Conservation (phyloP, 2,888 invertebrate species). For the Xylota segnis region DNA sequence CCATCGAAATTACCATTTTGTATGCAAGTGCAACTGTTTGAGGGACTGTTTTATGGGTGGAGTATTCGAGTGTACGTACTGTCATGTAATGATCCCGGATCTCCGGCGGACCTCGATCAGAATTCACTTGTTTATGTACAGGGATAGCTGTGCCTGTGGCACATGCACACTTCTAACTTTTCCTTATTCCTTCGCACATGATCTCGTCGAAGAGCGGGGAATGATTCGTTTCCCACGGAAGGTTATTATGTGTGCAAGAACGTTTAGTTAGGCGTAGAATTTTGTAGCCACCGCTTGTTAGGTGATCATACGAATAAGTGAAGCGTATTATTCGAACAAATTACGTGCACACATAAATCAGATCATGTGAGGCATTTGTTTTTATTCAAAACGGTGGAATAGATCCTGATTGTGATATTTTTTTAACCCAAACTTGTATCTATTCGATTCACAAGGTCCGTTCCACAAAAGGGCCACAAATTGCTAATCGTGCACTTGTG, state of each 20-base stretch:
- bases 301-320: constrained; percentile 26
- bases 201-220: constrained; percentile 41
- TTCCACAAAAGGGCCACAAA: too few relatives aligned
- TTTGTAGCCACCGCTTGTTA: constrained; percentile 16
- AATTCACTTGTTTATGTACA: constrained; percentile 47
- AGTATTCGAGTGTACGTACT: constrained; percentile 60
- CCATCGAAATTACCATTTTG: constrained; percentile 77
- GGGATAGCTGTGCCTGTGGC: constrained; percentile 30
- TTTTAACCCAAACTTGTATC: not conserved
- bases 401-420: not conserved
- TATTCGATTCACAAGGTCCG: too few relatives aligned
- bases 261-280: constrained; percentile 43
- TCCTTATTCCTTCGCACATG: constrained; percentile 49
- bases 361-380: not conserved
- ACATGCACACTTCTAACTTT: not conserved
- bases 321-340: constrained; percentile 13
- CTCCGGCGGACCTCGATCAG: constrained; percentile 74
- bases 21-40: constrained; percentile 77
- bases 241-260: constrained; percentile 19
- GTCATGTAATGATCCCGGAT: constrained; percentile 76
- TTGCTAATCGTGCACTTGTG: too few relatives aligned
- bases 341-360: not conserved
- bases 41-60: constrained; percentile 77
- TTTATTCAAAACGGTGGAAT: not conserved
- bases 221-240: constrained; percentile 53